phyloP scores from a whole-genome alignment of 2,888 invertebrate genomes.

The Drymonia ruficornis region DNA sequence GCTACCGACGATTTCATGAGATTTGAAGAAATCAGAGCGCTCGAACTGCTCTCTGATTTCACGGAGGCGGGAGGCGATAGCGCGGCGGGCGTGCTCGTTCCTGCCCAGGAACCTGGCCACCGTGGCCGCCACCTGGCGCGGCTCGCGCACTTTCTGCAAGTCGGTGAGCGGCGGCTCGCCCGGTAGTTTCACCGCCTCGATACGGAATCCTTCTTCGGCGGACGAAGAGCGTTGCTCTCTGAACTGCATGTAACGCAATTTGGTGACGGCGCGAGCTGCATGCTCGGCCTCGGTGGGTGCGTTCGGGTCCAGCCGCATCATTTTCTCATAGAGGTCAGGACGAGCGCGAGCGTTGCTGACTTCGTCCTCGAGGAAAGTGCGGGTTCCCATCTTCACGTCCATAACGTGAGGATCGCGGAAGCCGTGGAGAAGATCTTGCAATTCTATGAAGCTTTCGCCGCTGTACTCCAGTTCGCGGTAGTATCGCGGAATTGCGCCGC shows the following conservation, averaged over 20 bases:
- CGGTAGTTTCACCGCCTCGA: constrained; percentile 96
- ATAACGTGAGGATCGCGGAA: constrained; percentile 97
- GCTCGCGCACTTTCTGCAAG: constrained; percentile 93
- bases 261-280: constrained; percentile 93
- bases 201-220: constrained; percentile 96
- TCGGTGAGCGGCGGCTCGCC: constrained; percentile 94
- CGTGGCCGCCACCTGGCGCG: constrained; percentile 89
- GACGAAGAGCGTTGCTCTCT: constrained; percentile 97
- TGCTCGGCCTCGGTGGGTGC: constrained; percentile 95
- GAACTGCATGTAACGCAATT: constrained; percentile 98
- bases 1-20: constrained; percentile 97
- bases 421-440: constrained; percentile 96
- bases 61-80: constrained; percentile 89
- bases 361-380: constrained; percentile 98
- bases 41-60: constrained; percentile 92
- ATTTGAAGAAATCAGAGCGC: constrained; percentile 92
- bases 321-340: constrained; percentile 96
- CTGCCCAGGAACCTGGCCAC: constrained; percentile 90
- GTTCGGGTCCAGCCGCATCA: constrained; percentile 94
- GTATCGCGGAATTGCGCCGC: constrained; percentile 92
- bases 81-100: constrained; percentile 86
- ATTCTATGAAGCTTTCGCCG: constrained; percentile 95
- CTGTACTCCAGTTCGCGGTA: constrained; percentile 92
- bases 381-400: constrained; percentile 98
- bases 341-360: constrained; percentile 94